Base-by-base conservation (phyloP, 1,140 invertebrate species). In the Ostrea edulis region DNA sequence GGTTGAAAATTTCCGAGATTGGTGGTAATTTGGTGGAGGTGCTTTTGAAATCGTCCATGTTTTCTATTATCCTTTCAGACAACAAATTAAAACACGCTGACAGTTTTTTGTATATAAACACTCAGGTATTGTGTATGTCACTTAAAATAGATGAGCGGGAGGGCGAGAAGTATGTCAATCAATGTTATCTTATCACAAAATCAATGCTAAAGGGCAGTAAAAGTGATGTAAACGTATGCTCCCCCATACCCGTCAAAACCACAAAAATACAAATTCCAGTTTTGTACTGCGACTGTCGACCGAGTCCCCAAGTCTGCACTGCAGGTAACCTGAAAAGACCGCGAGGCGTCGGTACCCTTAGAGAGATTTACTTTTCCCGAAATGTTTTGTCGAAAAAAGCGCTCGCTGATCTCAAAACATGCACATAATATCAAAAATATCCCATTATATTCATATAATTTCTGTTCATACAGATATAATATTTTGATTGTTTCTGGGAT, bases 141-240 rank as follows among this genome's bases (percentile, higher is more conserved):
- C 68, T 77, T 77, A 77, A 77, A 77, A 77, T 77, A 77, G 68
- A 62, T 35, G 12, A 35, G 68, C 2, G 25, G 25, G 29, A 29
- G 25, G 25, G 68, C 68, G 68, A 77, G 65, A 77, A 29, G 14
- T 17, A 14, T 77, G 68, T 29, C 68, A 77, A 77, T 77, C 68
- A 77, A 29, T 14, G 25, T 25, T 77, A 77, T 77, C 68, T 77
- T 77, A 77, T 77, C 68, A 77, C 68, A 77, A 77, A 62, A 62
- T 62, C 55, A 62, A 77, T 77, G 22, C 12, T 25, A 77, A 77
- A 77, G 68, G 68, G 25, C 68, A 77, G 68, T 77, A 77, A 77
- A 77, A 77, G 68, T 77, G 68, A 77, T 29, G 29, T 25, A 77
- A 35, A 77, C 29, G 29, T 14, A 22, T 29, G 65, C 65, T 35